Evolutionary conservation across 2,113 vertebrate species (phyloP), one percentile per base, ranked within the genome.

Genomic region (Thamnaconus septentrionalis): DNA sequence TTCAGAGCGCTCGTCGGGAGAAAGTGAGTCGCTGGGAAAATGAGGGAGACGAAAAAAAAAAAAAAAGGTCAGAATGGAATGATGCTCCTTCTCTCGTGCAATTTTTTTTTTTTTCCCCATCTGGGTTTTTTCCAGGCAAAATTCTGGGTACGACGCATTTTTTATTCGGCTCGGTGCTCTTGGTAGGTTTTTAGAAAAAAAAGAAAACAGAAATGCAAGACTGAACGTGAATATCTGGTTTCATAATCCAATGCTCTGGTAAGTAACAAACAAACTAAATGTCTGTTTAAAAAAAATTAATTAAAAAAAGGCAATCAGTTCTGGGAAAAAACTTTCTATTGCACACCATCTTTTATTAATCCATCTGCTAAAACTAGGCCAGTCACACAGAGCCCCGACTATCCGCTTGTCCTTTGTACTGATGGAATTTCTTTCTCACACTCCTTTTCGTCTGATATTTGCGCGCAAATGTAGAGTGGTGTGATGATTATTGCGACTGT

Each of bases 271-370:
- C 18, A 31, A 31, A 31, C 18, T 31, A 31, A 31, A 31, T 1
- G n/a, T n/a, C n/a, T n/a, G n/a, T n/a, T n/a, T n/a, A n/a, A n/a
- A n/a, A n/a, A n/a, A n/a, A n/a, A n/a, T 49, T 48, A 8, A 48
- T 3, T 47, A 48, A 48, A 6, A 48, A 48, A 48, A 48, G 47
- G 5, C 46, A 48, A 48, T 11, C 5, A n/a, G 3, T 50, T 50
- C 61, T 43, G 10, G 3, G 41, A 4, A 49, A 79, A 76, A 81
- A 79, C 69, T 63, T 61, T 61, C 59, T 80, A 78, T 89, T 49
- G 89, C 82, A 79, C 89, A 83, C 88, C 75, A 89, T 92, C 80
- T 85, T 93, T 93, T 85, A 82, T 89, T 81, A 84, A 85, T 84
- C 73, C 44, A 72, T 79, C 71, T 65, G 82, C 88, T 46, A 71